Evolutionary conservation across 2,797 vertebrate species (phyloP), one percentile per base, ranked within the genome.

Genomic region (Eleutherodactylus coqui): DNA sequence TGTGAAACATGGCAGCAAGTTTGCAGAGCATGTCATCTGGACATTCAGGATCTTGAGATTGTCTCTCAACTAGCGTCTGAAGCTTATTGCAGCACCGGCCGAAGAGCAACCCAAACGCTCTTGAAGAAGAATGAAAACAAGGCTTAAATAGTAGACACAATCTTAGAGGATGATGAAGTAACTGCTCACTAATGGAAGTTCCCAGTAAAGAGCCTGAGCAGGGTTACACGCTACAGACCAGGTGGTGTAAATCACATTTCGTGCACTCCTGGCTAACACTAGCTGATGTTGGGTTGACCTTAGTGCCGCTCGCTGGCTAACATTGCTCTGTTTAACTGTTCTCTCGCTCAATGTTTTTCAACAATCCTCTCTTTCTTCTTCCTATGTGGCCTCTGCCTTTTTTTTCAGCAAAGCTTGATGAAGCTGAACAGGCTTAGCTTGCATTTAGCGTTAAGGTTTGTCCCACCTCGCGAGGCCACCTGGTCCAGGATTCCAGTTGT

Each of bases 401-500:
- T 83, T 43, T 84, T 67, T 21, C 75, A 24, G 70, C n/a, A 82
- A 58, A 53, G 53, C 24, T 70, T 83, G 36, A 62, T 72, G 60
- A 76, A 78, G 80, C 83, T 78, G 60, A 77, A 85, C 75, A 79
- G 64, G 62, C 69, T 87, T 60, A 78, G 49, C 80, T 70, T 51
- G 62, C 36, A 64, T 81, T 80, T 67, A 32, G 58, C 17, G 38
- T 17, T 84, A 81, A 47, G n/a, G 32, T 76, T 64, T 62, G 29
- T 72, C 53, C n/a, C 67, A 45, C 58, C 41, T 47, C 27, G 16
- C 43, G 53, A 75, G 58, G 79, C 69, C 82, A 87, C 86, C 77
- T 85, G 82, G 67, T 62, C 53, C 76, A 75, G 51, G 34, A 86
- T 91, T 84, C 88, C 27, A 81, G 24, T 89, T 53, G 51, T 82